These are phyloP conservation scores for Elymnias hypermnestra DNA, from an alignment of 1,140 invertebrate species.

Conservation along the genomic window DNA sequence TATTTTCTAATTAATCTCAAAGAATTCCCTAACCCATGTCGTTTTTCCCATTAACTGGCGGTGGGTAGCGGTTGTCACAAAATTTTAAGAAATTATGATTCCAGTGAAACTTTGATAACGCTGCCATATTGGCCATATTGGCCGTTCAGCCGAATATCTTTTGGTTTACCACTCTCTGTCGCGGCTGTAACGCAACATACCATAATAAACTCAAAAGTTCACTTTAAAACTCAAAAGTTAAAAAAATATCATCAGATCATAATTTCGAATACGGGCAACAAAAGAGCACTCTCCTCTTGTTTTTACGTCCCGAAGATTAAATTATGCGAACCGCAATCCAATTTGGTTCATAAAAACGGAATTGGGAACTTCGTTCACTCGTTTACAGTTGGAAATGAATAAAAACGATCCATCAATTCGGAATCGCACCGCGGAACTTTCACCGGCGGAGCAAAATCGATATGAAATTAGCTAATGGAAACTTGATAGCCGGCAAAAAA, in stretches of 20 bases:
- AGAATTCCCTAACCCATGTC: too few relatives aligned
- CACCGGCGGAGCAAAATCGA: constrained; percentile 52
- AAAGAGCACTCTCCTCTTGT: constrained; percentile 23
- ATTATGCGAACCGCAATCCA: constrained; percentile 44
- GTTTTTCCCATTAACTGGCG: too few relatives aligned
- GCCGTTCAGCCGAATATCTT: too few relatives aligned
- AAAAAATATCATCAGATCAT: constrained; percentile 18
- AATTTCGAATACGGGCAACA: constrained; percentile 18
- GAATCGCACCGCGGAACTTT: constrained; percentile 49
- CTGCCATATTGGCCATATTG: too few relatives aligned
- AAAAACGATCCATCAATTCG: constrained; percentile 69
- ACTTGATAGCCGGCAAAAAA: constrained; percentile 70
- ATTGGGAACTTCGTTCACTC: constrained; percentile 48
- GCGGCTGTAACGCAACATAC: too few relatives aligned
- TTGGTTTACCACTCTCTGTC: too few relatives aligned
- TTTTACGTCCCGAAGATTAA: constrained; percentile 32
- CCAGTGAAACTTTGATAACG: too few relatives aligned
- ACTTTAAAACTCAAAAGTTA: too few relatives aligned
- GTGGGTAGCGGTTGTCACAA: too few relatives aligned
- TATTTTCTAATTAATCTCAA: too few relatives aligned
- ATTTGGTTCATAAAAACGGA: constrained; percentile 55
- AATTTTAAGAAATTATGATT: too few relatives aligned
- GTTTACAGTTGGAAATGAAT: constrained; percentile 56
- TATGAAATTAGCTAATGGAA: constrained; percentile 73
- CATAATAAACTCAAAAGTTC: too few relatives aligned